Evolutionary conservation across 2,113 vertebrate genomes (phyloP).

Genomic region (Syngnathus scovelli): DNA sequence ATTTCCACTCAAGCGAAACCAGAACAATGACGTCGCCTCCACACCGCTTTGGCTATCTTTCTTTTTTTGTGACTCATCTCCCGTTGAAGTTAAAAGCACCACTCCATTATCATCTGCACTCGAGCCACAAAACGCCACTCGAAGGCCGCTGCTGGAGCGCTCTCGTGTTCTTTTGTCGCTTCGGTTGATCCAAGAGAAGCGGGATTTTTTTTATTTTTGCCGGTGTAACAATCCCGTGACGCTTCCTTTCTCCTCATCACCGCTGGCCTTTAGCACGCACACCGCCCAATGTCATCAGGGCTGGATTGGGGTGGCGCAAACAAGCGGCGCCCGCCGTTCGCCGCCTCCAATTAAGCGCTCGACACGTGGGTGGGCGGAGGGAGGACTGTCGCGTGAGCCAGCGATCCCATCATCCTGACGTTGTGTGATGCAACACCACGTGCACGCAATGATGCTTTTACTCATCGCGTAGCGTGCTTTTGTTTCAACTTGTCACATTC

Average conservation of each 20-base stretch:
- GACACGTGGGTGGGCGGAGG: conserved; percentile 14
- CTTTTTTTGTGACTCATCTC: not conserved
- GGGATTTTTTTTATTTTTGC: conserved; percentile 6
- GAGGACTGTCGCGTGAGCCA: too few species aligned
- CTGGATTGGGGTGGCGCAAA: conserved; percentile 1
- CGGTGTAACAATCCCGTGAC: not conserved
- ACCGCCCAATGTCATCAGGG: not conserved
- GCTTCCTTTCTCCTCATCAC: conserved; percentile 57
- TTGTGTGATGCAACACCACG: too few species aligned
- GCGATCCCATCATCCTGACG: too few species aligned
- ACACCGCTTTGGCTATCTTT: too few species aligned
- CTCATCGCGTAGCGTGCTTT: too few species aligned
- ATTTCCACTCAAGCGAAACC: not conserved
- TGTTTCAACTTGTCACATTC: too few species aligned
- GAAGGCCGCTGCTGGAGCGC: not conserved
- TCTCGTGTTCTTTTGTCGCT: not conserved
- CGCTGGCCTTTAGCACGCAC: conserved; percentile 50
- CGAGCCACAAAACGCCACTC: not conserved
- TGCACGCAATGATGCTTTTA: too few species aligned
- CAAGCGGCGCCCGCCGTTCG: conserved; percentile 35
- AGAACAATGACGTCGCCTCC: not conserved
- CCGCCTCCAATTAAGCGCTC: conserved; percentile 37
- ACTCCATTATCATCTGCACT: not conserved
- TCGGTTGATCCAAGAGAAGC: not conserved
- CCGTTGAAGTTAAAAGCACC: too few species aligned